Evolutionary conservation across 2,797 vertebrate genomes (phyloP), one percentile per base, ranked within the genome.

Genomic region (Semotilus atromaculatus): DNA sequence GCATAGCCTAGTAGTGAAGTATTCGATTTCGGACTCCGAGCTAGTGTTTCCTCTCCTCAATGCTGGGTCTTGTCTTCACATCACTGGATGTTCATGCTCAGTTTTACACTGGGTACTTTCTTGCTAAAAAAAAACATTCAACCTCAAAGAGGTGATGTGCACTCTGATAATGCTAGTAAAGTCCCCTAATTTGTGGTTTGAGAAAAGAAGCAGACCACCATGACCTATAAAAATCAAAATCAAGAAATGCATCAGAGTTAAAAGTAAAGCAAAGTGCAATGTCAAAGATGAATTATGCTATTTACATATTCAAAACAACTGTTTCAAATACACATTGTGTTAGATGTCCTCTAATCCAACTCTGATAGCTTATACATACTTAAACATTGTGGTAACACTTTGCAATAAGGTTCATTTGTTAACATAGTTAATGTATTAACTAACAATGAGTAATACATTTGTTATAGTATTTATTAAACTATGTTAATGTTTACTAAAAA

Each of bases 171-270:
- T 51, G 14, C 4, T 26, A 16, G 19, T 45, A 38, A 45, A 66
- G 19, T 26, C 51, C 55, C 58, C 40, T n/a, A 31, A 68, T 31
- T 31, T 86, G 78, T 67, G 85, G 82, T 84, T 38, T 16, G 66
- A 40, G 80, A 83, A 83, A 23, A 55, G 48, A 66, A 80, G 7
- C 75, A 85, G 23, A 10, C 11, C 38, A 77, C 43, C 38, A 67
- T 85, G 86, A 89, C 86, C 86, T 89, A 73, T 51, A 51, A 87
- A 76, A 87, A 51, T 51, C 7, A 51, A 83, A 85, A 7, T 8
- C 58, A 83, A 72, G 80, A 85, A 53, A 80, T 80, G 45, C 78
- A 51, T 36, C 45, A 16, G 60, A 66, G 19, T 66, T 3, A 48
- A 18, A 66, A 45, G 5, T 34, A 21, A 34, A 67, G 7, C 10